A percentile compares a stretch with the other conserved stretches of the same genome.
Evolutionary conservation across 2,888 invertebrate genomes (phyloP).

Genomic region (Drosophila melanocephala): DNA sequence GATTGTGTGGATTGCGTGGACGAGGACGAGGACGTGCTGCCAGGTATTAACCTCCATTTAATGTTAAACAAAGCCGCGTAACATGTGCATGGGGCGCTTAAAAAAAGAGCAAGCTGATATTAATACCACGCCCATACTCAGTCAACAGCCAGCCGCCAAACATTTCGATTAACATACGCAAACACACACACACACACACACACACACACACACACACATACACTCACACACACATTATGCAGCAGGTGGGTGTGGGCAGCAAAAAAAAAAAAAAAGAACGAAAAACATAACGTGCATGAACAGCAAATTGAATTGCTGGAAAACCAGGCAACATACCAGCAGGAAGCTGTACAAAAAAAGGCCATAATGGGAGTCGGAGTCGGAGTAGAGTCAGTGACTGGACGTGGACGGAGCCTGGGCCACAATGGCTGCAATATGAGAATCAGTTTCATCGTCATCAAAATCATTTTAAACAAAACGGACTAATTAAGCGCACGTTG

Average conservation of each 20-base stretch:
- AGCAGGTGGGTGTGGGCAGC: conserved; percentile 8
- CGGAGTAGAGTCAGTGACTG: conserved; percentile 8
- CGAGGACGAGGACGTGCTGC: conserved; percentile 67
- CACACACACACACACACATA: neutral
- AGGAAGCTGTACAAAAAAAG: conserved; percentile 51
- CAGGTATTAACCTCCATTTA: conserved; percentile 81
- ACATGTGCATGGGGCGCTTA: conserved; percentile 52
- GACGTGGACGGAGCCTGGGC: neutral
- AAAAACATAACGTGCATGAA: conserved; percentile 44
- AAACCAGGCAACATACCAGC: conserved; percentile 51
- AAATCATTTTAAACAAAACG: conserved; percentile 78
- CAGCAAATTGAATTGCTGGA: conserved; percentile 75
- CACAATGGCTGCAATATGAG: conserved; percentile 20
- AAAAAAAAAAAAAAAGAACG: neutral
- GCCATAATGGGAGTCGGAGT: conserved; percentile 3
- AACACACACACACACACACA: conserved; percentile 44
- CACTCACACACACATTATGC: neutral
- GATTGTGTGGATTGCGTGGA: conserved; percentile 9
- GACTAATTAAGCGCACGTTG: conserved; percentile 76
- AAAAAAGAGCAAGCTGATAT: conserved; percentile 14
- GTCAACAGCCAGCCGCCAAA: conserved; percentile 59
- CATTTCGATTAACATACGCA: conserved; percentile 80
- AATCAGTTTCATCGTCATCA: conserved; percentile 64
- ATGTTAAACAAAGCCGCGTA: conserved; percentile 79
- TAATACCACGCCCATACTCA: conserved; percentile 41